Percentiles rank a stretch among this genome's conserved stretches.
phyloP scores from a whole-genome alignment of 2,113 vertebrate species.

The Passer domesticus region DNA sequence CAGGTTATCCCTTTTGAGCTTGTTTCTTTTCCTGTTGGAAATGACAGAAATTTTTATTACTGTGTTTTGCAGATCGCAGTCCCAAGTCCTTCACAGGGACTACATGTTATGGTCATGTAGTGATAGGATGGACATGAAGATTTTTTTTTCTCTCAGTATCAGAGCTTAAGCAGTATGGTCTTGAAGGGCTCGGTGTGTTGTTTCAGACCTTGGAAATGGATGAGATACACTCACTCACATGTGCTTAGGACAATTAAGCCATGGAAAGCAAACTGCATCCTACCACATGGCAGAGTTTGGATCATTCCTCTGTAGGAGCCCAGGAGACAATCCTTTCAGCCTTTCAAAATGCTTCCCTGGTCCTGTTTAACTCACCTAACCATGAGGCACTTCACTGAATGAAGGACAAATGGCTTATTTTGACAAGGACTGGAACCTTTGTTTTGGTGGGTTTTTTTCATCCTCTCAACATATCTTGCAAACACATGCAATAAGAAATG shows the following conservation, averaged over 20 bases:
- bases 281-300: neutral
- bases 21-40: neutral
- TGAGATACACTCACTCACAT: rapidly evolving
- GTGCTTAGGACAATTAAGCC: neutral
- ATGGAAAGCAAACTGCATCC: neutral
- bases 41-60: neutral
- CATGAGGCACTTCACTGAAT: neutral
- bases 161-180: neutral
- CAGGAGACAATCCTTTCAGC: neutral
- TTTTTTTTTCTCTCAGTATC: neutral
- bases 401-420: neutral
- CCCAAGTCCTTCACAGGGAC: neutral
- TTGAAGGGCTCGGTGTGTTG: neutral
- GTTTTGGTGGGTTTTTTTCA: neutral
- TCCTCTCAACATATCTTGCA: neutral
- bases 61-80: neutral
- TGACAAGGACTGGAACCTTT: neutral
- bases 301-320: rapidly evolving
- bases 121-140: neutral
- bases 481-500: neutral
- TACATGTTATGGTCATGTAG: neutral
- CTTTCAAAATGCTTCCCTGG: neutral
- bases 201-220: neutral
- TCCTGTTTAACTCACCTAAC: neutral
- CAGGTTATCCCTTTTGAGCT: neutral